A percentile compares a stretch with the other conserved stretches of the same genome.
Evolutionary conservation across 2,888 invertebrate species (phyloP).

Genomic region (Rhaphigaster nebulosa): DNA sequence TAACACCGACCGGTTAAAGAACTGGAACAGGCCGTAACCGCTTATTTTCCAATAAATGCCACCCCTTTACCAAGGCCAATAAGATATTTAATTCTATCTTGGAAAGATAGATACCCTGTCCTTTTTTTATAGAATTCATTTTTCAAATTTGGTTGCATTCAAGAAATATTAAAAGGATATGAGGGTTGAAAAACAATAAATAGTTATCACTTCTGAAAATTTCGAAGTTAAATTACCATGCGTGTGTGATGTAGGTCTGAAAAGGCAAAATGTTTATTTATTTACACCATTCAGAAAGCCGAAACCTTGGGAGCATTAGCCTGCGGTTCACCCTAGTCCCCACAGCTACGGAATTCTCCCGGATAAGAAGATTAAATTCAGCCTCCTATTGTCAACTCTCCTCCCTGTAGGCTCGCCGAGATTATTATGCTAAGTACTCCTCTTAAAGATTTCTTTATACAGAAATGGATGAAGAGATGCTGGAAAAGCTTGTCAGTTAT

Average conservation of each 20-base stretch:
- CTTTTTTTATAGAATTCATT: too few relatives aligned
- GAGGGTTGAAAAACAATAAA: too few relatives aligned
- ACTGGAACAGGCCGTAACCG: too few relatives aligned
- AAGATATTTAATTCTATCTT: too few relatives aligned
- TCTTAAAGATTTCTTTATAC: neutral
- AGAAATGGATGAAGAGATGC: neutral
- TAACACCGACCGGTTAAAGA: too few relatives aligned
- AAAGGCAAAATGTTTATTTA: neutral
- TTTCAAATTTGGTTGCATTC: neutral
- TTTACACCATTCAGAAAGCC: neutral
- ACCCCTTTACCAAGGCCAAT: too few relatives aligned
- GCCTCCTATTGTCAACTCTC: neutral
- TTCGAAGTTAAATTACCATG: neutral
- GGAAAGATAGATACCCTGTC: too few relatives aligned
- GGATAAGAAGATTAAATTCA: conserved; percentile 16
- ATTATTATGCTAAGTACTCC: conserved; percentile 14
- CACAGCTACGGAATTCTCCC: neutral
- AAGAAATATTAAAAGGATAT: too few relatives aligned
- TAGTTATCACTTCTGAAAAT: too few relatives aligned
- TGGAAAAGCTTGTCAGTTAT: neutral
- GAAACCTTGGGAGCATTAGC: neutral
- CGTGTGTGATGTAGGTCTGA: neutral
- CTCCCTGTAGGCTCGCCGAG: neutral
- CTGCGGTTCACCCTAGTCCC: neutral
- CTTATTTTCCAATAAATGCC: too few relatives aligned